Base-by-base conservation (phyloP, 2,797 vertebrate species). In the Amblyopsis hoosieri region DNA sequence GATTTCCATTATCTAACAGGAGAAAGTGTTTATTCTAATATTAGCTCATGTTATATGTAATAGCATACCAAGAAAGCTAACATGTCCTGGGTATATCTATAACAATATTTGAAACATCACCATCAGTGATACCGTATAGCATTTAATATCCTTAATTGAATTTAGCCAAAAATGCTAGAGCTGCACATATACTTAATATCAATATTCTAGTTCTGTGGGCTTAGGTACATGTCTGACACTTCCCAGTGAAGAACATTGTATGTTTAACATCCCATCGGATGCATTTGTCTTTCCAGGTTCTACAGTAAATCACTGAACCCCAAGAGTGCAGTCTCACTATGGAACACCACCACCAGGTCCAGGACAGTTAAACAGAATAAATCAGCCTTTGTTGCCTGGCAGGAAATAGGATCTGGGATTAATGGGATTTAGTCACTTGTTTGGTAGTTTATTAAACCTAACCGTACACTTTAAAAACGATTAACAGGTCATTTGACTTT, bases 171-270 rank as follows among this genome's bases (percentile, higher is more conserved):
- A 4, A 37, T 33, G 31, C 6, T 33, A 33, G 31, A 33, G 31
- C 19, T 19, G 19, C 19, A 19, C 6, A 33, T 4, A 51, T 51
- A 17, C n/a, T n/a, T 51, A 17, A 17, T 51, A 14, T 50, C 9
- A 37, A 37, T 37, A n/a, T 48, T 15, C 54, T 47, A n/a, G 13
- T 15, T 13, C 31, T 19, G 31, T 3, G 9, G 1, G 42, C 15
- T 9, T 29, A 31, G 53, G 8, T 37, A 65, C 57, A 12, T 19
- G 33, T 11, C 29, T 51, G 48, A 51, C 45, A 14, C 52, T 13
- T 15, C 37, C 3, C 12, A 62, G 9, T 59, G 2, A 51, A 45
- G 17, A 19, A 74, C 19, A 64, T 42, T 74, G 62, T 62, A 67
- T 0, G 17, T 64, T 63, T 60, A 56, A 49, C 62, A 37, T 31